Base-by-base conservation (phyloP, 2,888 invertebrate genomes). In the Temnothorax ravouxi region DNA sequence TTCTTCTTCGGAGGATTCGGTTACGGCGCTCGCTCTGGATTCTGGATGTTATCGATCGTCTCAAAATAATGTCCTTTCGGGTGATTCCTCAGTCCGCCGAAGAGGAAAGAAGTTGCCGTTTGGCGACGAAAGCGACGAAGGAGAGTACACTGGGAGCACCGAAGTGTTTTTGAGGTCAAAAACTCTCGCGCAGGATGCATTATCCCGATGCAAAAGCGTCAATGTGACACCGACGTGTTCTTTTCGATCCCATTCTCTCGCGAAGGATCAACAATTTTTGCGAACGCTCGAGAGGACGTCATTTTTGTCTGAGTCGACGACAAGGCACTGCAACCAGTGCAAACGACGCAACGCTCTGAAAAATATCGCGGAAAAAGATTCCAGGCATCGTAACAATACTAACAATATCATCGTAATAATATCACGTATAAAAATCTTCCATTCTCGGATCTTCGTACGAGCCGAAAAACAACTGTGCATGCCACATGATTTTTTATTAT, bases 41-140 rank as follows among this genome's bases (percentile, higher is more conserved):
- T n/a, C 79, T 80, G 74, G 79, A 59, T 72, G 79, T 72, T 80
- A 80, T 80, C 72, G 79, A 80, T 80, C 72, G 72, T 50, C 38
- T 15, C 18, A 72, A 72, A 80, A 80, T 80, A 80, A 80, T 80
- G 79, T 80, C 47, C 72, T 80, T 47, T 72, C 59, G 34, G 59
- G 59, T 38, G 72, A 80, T 59, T 72, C 59, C 41, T 71, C 52
- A 34, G 34, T 47, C 15, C 13, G 4, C 8, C 71, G 47, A 47
- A 29, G 34, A 72, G 38, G 25, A 47, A 71, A 59, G 72, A 72
- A 44, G 47, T 50, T 21, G 47, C 56, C 56, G 15, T n/a, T 69
- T 18, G 79, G 44, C 72, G 38, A 47, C 47, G 25, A 34, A 13
- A 44, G 13, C 15, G 44, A 59, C 44, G 11, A 56, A 52, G 47